Evolutionary conservation across 2,888 invertebrate species (phyloP), one percentile per base, ranked within the genome.

Genomic region (Dicyrtomina minuta): DNA sequence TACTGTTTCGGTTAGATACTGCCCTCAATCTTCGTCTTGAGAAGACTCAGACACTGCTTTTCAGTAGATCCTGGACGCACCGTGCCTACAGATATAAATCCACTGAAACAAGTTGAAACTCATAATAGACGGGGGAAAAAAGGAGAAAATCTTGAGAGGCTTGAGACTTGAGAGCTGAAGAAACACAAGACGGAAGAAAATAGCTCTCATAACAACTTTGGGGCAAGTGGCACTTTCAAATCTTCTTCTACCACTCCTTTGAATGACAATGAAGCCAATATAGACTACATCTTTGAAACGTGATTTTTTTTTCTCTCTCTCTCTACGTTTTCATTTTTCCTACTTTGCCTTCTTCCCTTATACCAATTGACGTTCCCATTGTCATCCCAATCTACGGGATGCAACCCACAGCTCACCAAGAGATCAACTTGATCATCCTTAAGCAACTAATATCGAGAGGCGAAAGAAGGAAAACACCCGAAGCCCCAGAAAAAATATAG

Each of bases 261-360:
- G 58, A 58, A 58, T 58, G 33, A 39, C 58, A 58, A 58, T 58
- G 58, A 58, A 17, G 4, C 33, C 33, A 3, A 33, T n/a, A 33
- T 33, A 33, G 33, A 33, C 33, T 33, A 3, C 33, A 33, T 33
- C 33, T 33, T 3, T 33, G 33, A 33, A 33, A 33, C 33, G 33
- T 33, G 33, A n/a, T n/a, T 46, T 46, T 15, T 15, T 5, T 13
- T 4, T 20, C 46, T 4, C 46, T 46, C 46, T 46, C 46, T 17
- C 13, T 24, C 51, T n/a, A n/a, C 17, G n/a, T 20, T 53, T 53
- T 53, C 22, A 20, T 20, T 55, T 20, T 51, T 20, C 8, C 20
- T 51, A 12, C 20, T 51, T 22, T 10, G 22, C 51, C 22, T 51
- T 20, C 51, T 10, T 17, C 10, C 51, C 46, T 17, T 20, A 46